Evolutionary conservation across 2,797 vertebrate species (phyloP), one percentile per base, ranked within the genome.

Genomic region (Falco columbarius): DNA sequence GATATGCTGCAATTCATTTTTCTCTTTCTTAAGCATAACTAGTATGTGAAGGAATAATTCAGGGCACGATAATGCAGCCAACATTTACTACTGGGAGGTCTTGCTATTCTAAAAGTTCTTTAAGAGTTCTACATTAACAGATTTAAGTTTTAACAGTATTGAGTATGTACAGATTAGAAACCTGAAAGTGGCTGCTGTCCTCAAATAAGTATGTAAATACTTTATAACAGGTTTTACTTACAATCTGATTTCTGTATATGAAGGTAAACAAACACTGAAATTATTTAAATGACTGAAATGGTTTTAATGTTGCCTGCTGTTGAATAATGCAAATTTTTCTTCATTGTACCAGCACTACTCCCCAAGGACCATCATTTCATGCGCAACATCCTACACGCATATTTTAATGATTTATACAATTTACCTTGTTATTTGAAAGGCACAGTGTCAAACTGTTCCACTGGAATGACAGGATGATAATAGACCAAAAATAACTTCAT

Each of bases 271-370:
- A 91, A 59, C 83, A 81, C 0, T 80, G 52, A 90, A 61, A 70
- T 42, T 1, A 74, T 52, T 82, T 62, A 86, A 86, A 68, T 67
- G 10, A 52, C 8, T 67, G 56, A 91, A 84, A 86, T 18, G 0
- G 40, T 58, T 94, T 90, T 20, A 80, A 88, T 71, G 7, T 10
- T 66, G 36, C 30, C 68, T 86, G 0, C 10, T 90, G 38, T 3
- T 58, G 30, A 94, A 86, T 32, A 91, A 95, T 10, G 26, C 7
- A 83, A 62, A 12, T 86, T 71, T 75, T 91, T 86, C 68, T 81
- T 88, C 75, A 61, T 20, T 10, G 5, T 61, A 49, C 22, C 63
- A 73, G 12, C 10, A 79, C 21, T 44, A 36, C 9, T 89, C 30
- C 51, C 86, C 32, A 65, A 73, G 55, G 34, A 20, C 49, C 4